A percentile compares a stretch with the other conserved stretches of the same genome.
phyloP scores from a whole-genome alignment of 2,797 vertebrate genomes.

The Siniperca undulata region DNA sequence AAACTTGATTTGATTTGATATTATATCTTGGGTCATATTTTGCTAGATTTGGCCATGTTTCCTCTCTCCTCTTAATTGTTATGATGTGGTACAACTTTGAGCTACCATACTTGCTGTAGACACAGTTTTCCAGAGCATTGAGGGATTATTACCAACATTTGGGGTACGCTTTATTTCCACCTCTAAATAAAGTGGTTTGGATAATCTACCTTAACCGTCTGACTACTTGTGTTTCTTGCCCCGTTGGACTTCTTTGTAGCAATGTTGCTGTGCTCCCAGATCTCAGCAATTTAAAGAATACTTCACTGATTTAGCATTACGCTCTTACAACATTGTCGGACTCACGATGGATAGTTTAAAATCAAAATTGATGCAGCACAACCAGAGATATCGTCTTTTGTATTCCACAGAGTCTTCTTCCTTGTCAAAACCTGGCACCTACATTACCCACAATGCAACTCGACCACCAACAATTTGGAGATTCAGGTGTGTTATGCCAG shows the following conservation, averaged over 20 bases:
- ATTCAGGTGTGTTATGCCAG: not conserved
- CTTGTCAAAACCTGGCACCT: not conserved
- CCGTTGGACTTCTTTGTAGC: not conserved
- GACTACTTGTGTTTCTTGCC: not conserved
- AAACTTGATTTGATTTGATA: too few relatives aligned
- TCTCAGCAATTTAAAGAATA: not conserved
- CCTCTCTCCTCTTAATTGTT: not conserved
- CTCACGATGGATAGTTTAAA: too few relatives aligned
- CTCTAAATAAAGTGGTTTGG: not conserved
- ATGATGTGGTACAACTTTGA: not conserved
- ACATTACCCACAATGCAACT: not conserved
- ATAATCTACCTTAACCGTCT: not conserved
- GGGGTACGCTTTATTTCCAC: not conserved
- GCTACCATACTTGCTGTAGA: not conserved
- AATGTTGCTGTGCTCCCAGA: not conserved
- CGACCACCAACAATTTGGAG: not conserved
- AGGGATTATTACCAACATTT: not conserved
- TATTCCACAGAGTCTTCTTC: not conserved
- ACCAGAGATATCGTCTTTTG: not conserved
- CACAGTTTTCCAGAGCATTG: not conserved
- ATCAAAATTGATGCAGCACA: not conserved
- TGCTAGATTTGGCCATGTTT: not conserved
- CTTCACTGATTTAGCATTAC: not conserved
- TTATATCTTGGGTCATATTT: not conserved
- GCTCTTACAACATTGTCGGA: too few relatives aligned